These are phyloP conservation scores for Discoglossus pictus DNA, from an alignment of 2,797 vertebrate genomes.

Conservation along the genomic window DNA sequence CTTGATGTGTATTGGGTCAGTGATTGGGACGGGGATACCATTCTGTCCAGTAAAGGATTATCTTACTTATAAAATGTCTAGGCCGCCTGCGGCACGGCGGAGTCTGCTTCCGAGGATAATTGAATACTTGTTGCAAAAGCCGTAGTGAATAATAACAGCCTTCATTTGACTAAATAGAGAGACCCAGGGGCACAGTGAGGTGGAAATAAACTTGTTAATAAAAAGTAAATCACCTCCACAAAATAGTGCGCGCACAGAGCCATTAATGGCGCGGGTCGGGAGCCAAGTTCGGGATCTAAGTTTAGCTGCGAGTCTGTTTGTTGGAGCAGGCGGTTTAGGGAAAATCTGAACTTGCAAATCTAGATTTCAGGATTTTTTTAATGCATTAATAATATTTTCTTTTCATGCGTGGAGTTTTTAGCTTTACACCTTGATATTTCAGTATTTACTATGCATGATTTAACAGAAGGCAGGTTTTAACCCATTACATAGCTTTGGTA, in stretches of 20 bases:
- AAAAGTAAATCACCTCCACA: background rate
- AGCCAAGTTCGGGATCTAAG: no score
- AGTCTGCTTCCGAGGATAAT: background rate
- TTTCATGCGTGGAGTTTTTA: no score
- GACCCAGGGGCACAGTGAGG: background rate
- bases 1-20: no score
- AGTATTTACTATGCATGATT: no score
- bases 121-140: background rate
- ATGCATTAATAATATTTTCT: no score
- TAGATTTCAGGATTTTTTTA: no score
- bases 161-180: background rate
- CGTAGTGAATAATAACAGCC: background rate
- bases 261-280: background rate
- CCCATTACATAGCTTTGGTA: no score
- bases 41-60: background rate
- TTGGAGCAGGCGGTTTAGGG: no score
- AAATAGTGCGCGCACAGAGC: background rate
- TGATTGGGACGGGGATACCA: background rate
- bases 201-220: conserved; percentile 1
- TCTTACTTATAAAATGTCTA: background rate
- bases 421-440: no score
- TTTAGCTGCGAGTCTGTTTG: no score
- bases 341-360: no score
- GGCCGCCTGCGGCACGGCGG: background rate
- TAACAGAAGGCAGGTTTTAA: no score